Conservation (phyloP, 2,113 vertebrate genomes). For the Sminthopsis crassicaudata region DNA sequence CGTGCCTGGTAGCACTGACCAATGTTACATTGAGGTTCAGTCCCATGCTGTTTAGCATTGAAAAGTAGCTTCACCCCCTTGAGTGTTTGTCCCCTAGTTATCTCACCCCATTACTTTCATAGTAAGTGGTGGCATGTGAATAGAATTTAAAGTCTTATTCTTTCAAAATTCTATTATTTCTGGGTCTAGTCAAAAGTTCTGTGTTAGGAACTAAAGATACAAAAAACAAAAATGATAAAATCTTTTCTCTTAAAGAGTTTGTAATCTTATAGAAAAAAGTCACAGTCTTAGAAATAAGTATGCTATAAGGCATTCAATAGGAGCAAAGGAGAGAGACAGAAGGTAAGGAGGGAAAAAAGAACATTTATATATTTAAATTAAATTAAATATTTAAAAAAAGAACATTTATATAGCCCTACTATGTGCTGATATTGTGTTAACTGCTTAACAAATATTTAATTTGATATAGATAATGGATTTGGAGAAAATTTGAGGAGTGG, state of each 20-base stretch:
- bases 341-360: background rate
- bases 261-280: background rate
- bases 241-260: slow-evolving; percentile 20
- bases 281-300: slow-evolving; percentile 11
- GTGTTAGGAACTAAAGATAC: background rate
- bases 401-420: background rate
- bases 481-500: background rate
- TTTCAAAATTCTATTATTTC: slow-evolving; percentile 1
- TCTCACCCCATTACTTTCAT: background rate
- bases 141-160: background rate
- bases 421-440: background rate
- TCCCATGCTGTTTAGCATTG: background rate
- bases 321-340: background rate
- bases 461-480: background rate
- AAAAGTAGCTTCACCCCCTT: background rate
- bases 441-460: background rate
- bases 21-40: background rate
- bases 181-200: slow-evolving; percentile 15
- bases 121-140: background rate
- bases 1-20: background rate
- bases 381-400: too few species aligned
- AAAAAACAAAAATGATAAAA: background rate
- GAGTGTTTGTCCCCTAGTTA: background rate
- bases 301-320: background rate
- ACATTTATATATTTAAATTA: too few species aligned